Base-by-base conservation (phyloP, 2,888 invertebrate genomes). In the Dicycla oo region DNA sequence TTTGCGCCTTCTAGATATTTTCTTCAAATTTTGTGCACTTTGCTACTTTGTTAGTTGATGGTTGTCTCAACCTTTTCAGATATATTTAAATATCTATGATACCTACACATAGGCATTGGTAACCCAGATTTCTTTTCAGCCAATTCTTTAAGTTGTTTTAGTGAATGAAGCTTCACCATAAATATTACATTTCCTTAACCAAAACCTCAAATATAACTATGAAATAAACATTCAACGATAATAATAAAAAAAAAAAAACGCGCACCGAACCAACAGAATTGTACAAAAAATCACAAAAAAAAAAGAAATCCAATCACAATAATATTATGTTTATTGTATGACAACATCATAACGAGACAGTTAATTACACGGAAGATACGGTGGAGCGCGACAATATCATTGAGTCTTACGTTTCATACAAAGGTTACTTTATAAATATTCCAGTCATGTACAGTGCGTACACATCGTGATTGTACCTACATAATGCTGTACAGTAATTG, bases 331-430 rank as follows among this genome's bases (percentile, higher is more conserved):
- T 75, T 81, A 69, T 73, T 67, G 73, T 85, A 76, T 79, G 79
- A 78, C 79, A 82, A 84, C 77, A 76, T 87, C 70, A 83, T 87
- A 83, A 82, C 75, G 72, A 69, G 69, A 72, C 79, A 81, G 80
- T 83, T 90, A 88, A 88, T 88, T 85, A 90, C 83, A 85, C 88
- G 87, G 88, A 88, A 89, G 89, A 89, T 81, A 81, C 86, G 84
- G 69, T 70, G 75, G 78, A 86, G 81, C 71, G 78, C 82, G 85
- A 86, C 87, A 86, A 82, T 85, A 88, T 84, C 81, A 88, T 84
- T 84, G 84, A 84, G 69, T 81, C 74, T 83, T 81, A 72, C 66
- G 82, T 80, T 79, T 81, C 80, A 79, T 58, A 79, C 85, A 87
- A 86, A 88, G 87, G 86, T 86, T 86, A 76, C 75, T 76, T 80